These are phyloP conservation scores for Carcharodon carcharias DNA, from an alignment of 2,797 vertebrate species.

Conservation along the genomic window DNA sequence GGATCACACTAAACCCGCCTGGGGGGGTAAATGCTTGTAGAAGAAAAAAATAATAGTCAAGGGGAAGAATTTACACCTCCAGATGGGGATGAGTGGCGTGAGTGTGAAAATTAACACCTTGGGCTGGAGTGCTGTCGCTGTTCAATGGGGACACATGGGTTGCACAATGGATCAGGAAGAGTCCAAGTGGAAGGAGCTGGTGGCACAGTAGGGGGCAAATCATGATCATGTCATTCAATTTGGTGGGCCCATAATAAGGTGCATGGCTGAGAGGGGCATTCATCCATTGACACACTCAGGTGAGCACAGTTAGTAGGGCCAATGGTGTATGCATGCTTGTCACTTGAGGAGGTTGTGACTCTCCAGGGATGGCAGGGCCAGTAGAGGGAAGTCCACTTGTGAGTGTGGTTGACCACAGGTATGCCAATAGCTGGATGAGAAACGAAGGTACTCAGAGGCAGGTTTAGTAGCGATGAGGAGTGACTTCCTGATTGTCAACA, in stretches of 20 bases:
- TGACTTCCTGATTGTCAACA: too few species aligned
- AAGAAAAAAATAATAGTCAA: not conserved
- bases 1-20: not conserved
- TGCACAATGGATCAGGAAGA: too few species aligned
- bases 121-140: too few species aligned
- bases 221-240: not conserved
- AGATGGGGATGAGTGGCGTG: too few species aligned
- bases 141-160: not conserved
- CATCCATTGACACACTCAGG: not conserved
- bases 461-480: not conserved
- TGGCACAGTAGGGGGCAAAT: too few species aligned
- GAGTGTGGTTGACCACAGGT: too few species aligned
- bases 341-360: not conserved
- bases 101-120: too few species aligned
- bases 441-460: not conserved
- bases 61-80: not conserved
- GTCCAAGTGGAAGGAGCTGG: not conserved
- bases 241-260: not conserved
- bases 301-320: not conserved
- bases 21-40: not conserved
- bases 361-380: not conserved
- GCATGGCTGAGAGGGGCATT: not conserved
- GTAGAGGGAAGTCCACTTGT: not conserved
- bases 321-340: not conserved
- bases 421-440: not conserved